These are phyloP conservation scores for Bos indicus DNA, from an alignment of 2,113 vertebrate genomes.

Conservation along the genomic window DNA sequence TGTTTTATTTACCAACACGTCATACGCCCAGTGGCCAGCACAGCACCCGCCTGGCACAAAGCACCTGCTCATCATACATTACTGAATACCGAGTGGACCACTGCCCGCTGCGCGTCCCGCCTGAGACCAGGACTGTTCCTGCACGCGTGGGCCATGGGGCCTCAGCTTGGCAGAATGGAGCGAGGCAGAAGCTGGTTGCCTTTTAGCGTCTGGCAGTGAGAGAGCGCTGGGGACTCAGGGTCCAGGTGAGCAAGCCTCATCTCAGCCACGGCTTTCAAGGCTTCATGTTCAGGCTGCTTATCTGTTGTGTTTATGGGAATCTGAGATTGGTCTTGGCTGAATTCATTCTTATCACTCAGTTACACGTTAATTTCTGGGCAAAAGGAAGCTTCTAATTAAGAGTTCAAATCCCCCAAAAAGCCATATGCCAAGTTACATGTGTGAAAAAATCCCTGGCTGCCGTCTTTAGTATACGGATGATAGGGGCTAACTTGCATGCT, in stretches of 20 bases:
- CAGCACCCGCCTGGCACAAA: not conserved
- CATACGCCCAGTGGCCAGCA: not conserved
- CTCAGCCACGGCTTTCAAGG: not conserved
- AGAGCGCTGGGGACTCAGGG: not conserved
- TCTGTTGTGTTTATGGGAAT: conserved; percentile 21
- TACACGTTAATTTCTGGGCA: conserved; percentile 37
- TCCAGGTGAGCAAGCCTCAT: not conserved
- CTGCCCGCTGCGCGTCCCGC: not conserved
- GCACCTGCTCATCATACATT: not conserved
- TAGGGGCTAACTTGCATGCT: not conserved
- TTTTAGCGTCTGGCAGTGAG: not conserved
- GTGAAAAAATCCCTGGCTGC: not conserved
- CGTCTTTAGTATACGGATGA: not conserved
- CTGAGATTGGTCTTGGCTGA: conserved; percentile 4
- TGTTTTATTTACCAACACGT: not conserved
- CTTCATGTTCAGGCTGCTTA: not conserved
- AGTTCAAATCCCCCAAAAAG: conserved; percentile 18
- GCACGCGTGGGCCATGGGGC: not conserved
- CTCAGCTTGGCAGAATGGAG: not conserved
- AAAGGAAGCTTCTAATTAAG: conserved; percentile 49
- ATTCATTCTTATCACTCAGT: conserved; percentile 27
- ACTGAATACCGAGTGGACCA: not conserved
- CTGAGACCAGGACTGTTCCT: not conserved
- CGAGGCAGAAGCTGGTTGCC: not conserved
- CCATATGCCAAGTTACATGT: not conserved